phyloP scores from a whole-genome alignment of 2,888 invertebrate genomes.

The Microctonus brassicae region DNA sequence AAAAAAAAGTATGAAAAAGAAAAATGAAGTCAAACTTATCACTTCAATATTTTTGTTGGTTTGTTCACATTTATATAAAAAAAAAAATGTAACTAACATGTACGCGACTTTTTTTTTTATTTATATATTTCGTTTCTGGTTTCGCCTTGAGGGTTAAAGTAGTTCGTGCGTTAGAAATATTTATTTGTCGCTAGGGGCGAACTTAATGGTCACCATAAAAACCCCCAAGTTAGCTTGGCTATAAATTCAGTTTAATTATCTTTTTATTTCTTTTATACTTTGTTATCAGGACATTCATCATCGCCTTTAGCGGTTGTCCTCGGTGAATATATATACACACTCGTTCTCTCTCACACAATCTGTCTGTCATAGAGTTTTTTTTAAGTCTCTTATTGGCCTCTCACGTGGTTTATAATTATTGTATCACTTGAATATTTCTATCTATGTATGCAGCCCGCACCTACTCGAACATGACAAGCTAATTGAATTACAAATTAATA shows the following conservation, averaged over 20 bases:
- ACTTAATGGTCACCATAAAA: background rate
- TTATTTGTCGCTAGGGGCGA: background rate
- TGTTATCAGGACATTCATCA: background rate
- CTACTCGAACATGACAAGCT: background rate
- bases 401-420: background rate
- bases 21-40: no score
- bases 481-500: conserved; percentile 34
- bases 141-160: background rate
- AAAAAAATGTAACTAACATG: no score
- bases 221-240: background rate
- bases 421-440: background rate
- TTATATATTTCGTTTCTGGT: background rate
- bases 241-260: background rate
- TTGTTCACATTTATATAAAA: no score
- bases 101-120: no score
- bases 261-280: background rate
- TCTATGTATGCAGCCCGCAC: background rate
- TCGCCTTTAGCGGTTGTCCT: background rate
- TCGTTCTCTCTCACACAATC: background rate
- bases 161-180: background rate
- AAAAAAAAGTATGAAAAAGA: no score
- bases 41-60: no score
- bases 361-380: background rate
- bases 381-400: background rate
- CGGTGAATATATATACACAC: background rate